Percentiles rank a stretch among this genome's conserved stretches.
Conservation (phyloP, 2,113 vertebrate genomes). For the Saccopteryx bilineata region DNA sequence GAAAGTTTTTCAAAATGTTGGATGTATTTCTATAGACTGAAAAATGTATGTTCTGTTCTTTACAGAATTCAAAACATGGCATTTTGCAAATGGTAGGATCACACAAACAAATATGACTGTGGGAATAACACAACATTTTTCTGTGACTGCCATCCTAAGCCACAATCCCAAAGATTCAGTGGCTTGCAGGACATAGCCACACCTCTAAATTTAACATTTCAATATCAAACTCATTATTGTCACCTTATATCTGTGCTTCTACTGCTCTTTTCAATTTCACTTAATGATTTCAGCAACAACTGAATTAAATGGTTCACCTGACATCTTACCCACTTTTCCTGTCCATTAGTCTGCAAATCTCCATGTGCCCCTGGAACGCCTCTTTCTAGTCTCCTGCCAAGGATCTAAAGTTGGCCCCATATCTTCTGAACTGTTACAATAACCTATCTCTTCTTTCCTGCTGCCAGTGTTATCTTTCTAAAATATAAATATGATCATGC, state of each 20-base stretch:
- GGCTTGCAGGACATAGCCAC: neutral
- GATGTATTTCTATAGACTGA: neutral
- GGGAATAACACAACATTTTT: neutral
- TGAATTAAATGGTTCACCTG: neutral
- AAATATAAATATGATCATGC: neutral
- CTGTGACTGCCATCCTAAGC: neutral
- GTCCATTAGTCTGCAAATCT: neutral
- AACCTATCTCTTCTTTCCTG: neutral
- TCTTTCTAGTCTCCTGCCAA: neutral
- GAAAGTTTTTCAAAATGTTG: slow-evolving; percentile 9
- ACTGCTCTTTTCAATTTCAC: neutral
- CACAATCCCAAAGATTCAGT: neutral
- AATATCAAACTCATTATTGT: neutral
- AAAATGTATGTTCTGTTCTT: neutral
- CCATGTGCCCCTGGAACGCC: neutral
- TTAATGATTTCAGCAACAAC: neutral
- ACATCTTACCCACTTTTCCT: neutral
- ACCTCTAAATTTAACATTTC: neutral
- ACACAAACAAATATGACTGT: neutral
- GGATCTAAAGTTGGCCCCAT: neutral
- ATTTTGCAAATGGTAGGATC: neutral
- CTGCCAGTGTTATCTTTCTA: neutral
- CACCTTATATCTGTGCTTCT: neutral
- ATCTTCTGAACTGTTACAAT: neutral
- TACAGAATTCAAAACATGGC: neutral